Base-by-base conservation (phyloP, 2,797 vertebrate genomes). In the Morelia viridis region DNA sequence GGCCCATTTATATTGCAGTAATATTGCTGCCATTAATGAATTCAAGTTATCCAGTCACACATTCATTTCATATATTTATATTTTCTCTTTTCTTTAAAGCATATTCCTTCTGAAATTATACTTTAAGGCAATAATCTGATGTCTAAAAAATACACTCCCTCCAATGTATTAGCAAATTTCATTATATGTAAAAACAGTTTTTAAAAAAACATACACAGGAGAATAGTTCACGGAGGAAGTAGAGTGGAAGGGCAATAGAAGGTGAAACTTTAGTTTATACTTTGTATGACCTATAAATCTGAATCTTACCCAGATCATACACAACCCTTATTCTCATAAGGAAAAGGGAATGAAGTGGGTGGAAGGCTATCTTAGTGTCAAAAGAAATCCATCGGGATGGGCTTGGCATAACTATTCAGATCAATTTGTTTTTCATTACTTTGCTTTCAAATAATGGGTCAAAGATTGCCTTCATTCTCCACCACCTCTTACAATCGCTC, bases 61-160 rank as follows among this genome's bases (percentile, higher is more conserved):
- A 96, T 94, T 97, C 95, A 97, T 97, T 97, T 97, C 96, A 96
- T 97, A 96, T 96, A 96, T 95, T 96, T 96, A 96, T 96, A 96
- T 95, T 96, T 97, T 94, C 94, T 96, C 93, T 96, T 97, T 96
- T 94, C 93, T 95, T 96, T 97, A 94, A 96, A 96, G 96, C 95
- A 94, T 95, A 96, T 95, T 95, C 95, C 95, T 95, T 94, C 93
- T 97, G 94, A 96, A 97, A 96, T 95, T 95, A 93, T 94, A 93
- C 96, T 96, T 96, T 95, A 96, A 96, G 96, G 92, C 91, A 96
- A 96, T 95, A 96, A 95, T 94, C 95, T 96, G 94, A 94, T 94
- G 95, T 96, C 96, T 96, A 96, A 90, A 95, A 95, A 89, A 80
- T 95, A 95, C 92, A 96, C 94, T 97, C 96, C 95, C 95, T 94